These are phyloP conservation scores for Drosophila arizonae DNA, from an alignment of 1,140 invertebrate species.

Conservation along the genomic window DNA sequence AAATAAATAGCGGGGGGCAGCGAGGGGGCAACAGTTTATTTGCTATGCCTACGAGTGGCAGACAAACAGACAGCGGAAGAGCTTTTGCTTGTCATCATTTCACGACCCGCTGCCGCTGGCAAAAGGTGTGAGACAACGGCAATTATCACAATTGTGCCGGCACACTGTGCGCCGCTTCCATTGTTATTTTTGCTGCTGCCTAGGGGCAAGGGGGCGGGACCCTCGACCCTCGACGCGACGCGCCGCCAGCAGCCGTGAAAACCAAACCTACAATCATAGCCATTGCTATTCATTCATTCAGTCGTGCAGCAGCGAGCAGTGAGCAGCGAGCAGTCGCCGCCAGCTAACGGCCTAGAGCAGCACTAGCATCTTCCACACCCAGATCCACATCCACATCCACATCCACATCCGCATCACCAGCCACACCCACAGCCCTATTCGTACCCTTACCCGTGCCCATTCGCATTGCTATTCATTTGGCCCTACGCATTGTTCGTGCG, in stretches of 20 bases:
- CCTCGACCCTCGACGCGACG: too few species aligned
- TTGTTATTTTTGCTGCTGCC: slow-evolving; percentile 8
- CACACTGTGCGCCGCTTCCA: not conserved
- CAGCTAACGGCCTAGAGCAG: not conserved
- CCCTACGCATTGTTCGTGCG: slow-evolving; percentile 75
- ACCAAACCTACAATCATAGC: slow-evolving; percentile 59
- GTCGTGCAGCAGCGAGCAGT: slow-evolving; percentile 33
- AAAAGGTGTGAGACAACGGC: slow-evolving; percentile 78
- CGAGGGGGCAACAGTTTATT: slow-evolving; percentile 15
- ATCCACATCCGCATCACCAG: not conserved
- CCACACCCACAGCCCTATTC: not conserved
- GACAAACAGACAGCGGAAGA: slow-evolving; percentile 73
- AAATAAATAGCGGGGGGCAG: slow-evolving; percentile 56
- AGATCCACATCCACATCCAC: not conserved
- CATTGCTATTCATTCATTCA: slow-evolving; percentile 70
- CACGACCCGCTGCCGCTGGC: slow-evolving; percentile 59
- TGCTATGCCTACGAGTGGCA: slow-evolving; percentile 36
- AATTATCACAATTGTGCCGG: slow-evolving; percentile 79
- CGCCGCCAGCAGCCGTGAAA: not conserved
- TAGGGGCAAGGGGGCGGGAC: not conserved
- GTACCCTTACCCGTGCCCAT: not conserved
- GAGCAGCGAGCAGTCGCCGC: not conserved
- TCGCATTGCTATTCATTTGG: slow-evolving; percentile 54
- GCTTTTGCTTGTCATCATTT: slow-evolving; percentile 81
- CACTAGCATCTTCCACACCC: slow-evolving; percentile 8